These are phyloP conservation scores for Phyllopteryx taeniolatus DNA, from an alignment of 2,113 vertebrate species.

Conservation along the genomic window DNA sequence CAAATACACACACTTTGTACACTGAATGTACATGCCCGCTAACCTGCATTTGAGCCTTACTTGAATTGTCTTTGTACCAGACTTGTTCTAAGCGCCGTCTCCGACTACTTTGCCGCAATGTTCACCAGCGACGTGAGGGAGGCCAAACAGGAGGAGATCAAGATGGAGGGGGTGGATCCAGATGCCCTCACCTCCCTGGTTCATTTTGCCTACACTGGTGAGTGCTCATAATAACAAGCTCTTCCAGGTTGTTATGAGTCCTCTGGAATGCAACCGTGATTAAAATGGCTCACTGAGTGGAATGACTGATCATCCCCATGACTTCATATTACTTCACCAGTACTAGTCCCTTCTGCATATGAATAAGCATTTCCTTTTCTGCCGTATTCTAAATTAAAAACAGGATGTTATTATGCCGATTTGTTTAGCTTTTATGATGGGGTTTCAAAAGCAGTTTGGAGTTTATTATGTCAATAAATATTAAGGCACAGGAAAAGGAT, in stretches of 20 bases:
- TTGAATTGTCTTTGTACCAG: conserved; percentile 66
- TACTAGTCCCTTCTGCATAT: background rate
- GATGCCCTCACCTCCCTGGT: conserved; percentile 89
- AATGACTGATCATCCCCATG: conserved; percentile 7
- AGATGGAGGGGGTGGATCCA: conserved; percentile 94
- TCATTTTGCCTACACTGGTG: conserved; percentile 94
- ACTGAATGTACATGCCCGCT: background rate
- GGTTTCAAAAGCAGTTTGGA: background rate
- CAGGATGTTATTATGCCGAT: background rate
- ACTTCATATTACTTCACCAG: background rate
- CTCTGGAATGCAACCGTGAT: conserved; percentile 35
- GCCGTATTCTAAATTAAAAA: background rate
- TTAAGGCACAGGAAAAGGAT: background rate
- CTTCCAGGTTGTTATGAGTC: conserved; percentile 45
- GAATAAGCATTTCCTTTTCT: background rate
- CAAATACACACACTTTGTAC: background rate
- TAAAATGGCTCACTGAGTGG: conserved; percentile 40
- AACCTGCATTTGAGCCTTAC: background rate
- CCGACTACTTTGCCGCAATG: conserved; percentile 98
- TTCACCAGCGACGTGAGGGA: conserved; percentile 94
- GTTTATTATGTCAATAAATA: conserved; percentile 4
- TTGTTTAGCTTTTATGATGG: conserved; percentile 1
- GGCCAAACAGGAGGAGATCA: conserved; percentile 95
- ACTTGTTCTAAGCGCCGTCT: conserved; percentile 90
- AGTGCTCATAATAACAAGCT: conserved; percentile 60